Base-by-base conservation (phyloP, 2,113 vertebrate genomes). In the Bubo bubo region DNA sequence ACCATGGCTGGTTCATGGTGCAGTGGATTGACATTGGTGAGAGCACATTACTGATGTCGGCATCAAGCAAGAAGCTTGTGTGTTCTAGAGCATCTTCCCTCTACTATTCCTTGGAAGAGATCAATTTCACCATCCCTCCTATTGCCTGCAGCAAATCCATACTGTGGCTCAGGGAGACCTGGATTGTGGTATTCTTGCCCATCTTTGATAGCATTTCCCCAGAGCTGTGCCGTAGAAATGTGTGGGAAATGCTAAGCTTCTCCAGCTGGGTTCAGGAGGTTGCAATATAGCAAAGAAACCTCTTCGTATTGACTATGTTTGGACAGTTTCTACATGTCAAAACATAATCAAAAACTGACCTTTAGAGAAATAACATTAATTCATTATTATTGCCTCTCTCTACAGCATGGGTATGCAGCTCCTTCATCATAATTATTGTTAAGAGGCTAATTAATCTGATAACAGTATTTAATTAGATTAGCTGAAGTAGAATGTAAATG, bases 371-470 rank as follows among this genome's bases (percentile, higher is more conserved):
- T 58, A 82, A 70, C 30, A 63, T 83, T 45, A 67, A 81, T 87
- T 96, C 34, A 6, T 79, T 72, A 41, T 60, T 58, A 28, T 27
- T 92, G 66, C 3, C 63, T 94, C 67, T 96, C 50, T 41, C 49
- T 76, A 32, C 27, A 55, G 27, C 58, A 20, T 15, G 87, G 30
- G 6, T 71, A 37, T 60, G 43, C 52, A 79, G 15, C 43, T 79
- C 24, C n/a, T 86, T 74, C 81, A 81, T 95, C 66, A 53, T 79
- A 95, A 95, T 94, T 86, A 89, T 91, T 91, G 56, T 95, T 93
- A 91, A 84, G 49, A 87, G 49, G 34, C 66, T 94, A 91, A 95
- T 97, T 96, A 92, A 95, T 94, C 66, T 91, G 91, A 93, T 93
- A 89, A 75, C 35, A 72, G n/a, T 67, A 37, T 89, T 88, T 93